phyloP scores from a whole-genome alignment of 2,113 vertebrate species.

The Cygnus atratus region DNA sequence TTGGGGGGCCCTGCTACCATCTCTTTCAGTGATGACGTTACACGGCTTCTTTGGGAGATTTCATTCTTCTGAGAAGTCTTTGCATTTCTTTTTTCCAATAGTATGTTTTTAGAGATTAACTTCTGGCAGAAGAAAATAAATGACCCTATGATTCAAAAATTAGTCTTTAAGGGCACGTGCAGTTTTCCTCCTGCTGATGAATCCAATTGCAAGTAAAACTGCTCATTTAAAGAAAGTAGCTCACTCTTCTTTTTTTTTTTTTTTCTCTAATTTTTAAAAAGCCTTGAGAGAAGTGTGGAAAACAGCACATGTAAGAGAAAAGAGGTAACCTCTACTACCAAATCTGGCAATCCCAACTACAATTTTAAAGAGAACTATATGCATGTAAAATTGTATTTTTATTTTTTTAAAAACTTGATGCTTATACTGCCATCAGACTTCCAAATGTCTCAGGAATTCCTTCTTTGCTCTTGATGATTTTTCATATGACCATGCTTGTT shows the following conservation, averaged over 20 bases:
- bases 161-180: not conserved
- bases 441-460: not conserved
- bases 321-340: not conserved
- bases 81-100: not conserved
- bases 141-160: not conserved
- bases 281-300: not conserved
- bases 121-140: not conserved
- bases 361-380: not conserved
- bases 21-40: not conserved
- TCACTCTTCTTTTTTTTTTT: not conserved
- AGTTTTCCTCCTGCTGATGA: not conserved
- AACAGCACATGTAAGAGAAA: not conserved
- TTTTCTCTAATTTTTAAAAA: not conserved
- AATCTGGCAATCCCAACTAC: not conserved
- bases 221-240: not conserved
- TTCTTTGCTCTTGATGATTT: not conserved
- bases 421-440: not conserved
- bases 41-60: not conserved
- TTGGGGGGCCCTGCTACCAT: not conserved
- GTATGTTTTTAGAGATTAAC: not conserved
- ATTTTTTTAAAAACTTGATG: not conserved
- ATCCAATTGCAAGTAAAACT: not conserved
- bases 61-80: not conserved
- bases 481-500: not conserved
- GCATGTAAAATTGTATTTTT: not conserved